Conservation (phyloP, 2,113 vertebrate genomes). For the Oriolus oriolus region DNA sequence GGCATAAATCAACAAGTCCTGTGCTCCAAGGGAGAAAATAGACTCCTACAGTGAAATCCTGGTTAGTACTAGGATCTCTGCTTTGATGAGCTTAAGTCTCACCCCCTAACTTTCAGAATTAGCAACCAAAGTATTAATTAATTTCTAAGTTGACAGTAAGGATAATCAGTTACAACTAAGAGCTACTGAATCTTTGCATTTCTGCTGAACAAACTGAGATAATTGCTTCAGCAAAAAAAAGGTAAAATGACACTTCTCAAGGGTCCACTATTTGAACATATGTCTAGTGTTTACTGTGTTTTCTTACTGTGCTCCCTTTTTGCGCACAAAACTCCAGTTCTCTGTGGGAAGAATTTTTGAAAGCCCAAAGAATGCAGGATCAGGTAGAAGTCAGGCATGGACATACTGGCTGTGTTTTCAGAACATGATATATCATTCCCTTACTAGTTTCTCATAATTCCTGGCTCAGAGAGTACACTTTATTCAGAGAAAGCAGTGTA, state of each 20-base stretch:
- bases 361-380: neutral
- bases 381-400: neutral
- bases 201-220: neutral
- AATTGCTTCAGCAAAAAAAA: neutral
- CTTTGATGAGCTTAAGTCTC: neutral
- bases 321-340: neutral
- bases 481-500: neutral
- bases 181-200: neutral
- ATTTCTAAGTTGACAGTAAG: neutral
- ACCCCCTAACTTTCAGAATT: neutral
- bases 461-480: neutral
- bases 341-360: neutral
- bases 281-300: neutral
- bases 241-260: neutral
- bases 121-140: neutral
- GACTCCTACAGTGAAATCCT: neutral
- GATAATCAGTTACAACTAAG: neutral
- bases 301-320: neutral
- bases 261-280: neutral
- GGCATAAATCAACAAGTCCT: neutral
- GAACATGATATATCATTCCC: neutral
- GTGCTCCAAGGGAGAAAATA: neutral
- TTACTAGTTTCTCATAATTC: neutral
- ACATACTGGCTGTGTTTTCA: neutral
- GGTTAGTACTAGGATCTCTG: neutral